Conservation (phyloP, 1,140 invertebrate genomes). For the Druon quercuslanigerum region DNA sequence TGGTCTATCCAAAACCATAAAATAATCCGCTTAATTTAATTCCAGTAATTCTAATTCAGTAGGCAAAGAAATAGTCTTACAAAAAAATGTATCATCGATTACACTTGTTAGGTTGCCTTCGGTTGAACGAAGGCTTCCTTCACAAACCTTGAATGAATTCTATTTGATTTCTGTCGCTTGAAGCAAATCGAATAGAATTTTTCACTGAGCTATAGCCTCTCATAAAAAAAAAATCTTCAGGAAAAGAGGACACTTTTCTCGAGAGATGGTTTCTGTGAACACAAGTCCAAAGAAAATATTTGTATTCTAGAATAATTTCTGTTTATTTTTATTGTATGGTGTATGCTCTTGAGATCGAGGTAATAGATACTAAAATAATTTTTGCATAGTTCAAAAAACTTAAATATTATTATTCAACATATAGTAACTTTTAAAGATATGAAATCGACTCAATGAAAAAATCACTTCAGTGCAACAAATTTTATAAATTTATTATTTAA, state of each 20-base stretch:
- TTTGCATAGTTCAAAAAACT: no score
- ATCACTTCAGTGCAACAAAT: no score
- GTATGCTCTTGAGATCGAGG: no score
- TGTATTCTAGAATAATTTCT: no score
- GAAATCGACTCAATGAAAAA: no score
- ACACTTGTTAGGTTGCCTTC: conserved; percentile 24
- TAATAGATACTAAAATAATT: no score
- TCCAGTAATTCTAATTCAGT: background rate
- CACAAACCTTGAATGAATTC: conserved; percentile 5
- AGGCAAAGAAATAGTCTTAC: background rate
- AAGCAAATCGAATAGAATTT: background rate
- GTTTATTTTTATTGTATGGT: no score
- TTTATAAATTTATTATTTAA: no score
- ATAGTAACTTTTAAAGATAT: no score
- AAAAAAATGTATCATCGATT: conserved; percentile 21
- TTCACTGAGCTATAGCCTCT: background rate
- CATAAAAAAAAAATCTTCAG: background rate
- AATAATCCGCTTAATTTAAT: conserved; percentile 1
- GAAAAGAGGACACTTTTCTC: background rate
- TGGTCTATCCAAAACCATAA: background rate
- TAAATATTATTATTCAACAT: no score
- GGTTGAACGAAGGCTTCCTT: conserved; percentile 19
- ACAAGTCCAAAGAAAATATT: background rate
- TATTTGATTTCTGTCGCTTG: background rate
- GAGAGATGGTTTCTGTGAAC: background rate